Evolutionary conservation across 2,113 vertebrate genomes (phyloP).

Genomic region (Myotis lucifugus): DNA sequence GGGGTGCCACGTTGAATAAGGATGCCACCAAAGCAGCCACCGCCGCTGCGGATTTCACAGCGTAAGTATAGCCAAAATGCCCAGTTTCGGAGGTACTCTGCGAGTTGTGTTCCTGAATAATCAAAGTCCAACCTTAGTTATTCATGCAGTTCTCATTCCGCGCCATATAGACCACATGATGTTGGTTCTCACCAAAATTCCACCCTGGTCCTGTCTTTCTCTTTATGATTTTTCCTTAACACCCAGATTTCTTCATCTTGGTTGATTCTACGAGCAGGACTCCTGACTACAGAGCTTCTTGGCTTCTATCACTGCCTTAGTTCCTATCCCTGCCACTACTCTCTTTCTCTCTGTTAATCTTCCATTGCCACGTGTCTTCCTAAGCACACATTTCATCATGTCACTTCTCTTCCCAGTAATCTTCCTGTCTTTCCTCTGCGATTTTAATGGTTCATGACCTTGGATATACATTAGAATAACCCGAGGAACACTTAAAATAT

Average conservation of each 20-base stretch:
- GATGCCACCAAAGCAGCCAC: constrained; percentile 98
- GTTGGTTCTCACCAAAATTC: not conserved
- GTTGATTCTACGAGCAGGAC: not conserved
- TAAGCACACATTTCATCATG: not conserved
- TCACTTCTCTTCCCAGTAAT: not conserved
- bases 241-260: not conserved
- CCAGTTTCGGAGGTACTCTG: not conserved
- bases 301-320: not conserved
- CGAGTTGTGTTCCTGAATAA: not conserved
- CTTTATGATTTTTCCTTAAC: not conserved
- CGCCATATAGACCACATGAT: not conserved
- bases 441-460: not conserved
- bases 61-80: constrained; percentile 88
- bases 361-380: not conserved
- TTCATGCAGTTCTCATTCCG: not conserved
- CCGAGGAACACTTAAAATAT: not conserved
- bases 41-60: constrained; percentile 97
- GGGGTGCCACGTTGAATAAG: constrained; percentile 97
- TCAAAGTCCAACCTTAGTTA: not conserved
- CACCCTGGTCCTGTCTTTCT: not conserved
- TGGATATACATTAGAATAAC: not conserved
- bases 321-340: not conserved
- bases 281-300: not conserved
- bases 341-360: not conserved
- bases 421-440: not conserved